Base-by-base conservation (phyloP, 2,888 invertebrate species). In the Conops quadrifasciatus region DNA sequence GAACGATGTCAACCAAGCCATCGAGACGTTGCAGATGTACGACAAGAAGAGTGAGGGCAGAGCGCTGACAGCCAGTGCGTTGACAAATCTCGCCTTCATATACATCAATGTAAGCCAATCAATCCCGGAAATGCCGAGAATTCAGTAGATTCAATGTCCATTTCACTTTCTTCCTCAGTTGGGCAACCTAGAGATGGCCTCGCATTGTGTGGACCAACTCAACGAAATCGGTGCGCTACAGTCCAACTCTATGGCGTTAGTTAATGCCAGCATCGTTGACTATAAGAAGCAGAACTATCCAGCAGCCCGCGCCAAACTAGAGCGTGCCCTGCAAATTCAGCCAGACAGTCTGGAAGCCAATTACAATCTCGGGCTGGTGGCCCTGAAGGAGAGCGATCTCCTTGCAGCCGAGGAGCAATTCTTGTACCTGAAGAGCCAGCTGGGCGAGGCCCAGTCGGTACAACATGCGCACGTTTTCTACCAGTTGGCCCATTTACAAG, bases 41-140 rank as follows among this genome's bases (percentile, higher is more conserved):
- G 94, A 95, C 83, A 94, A 93, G 82, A 93, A 94, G 77, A 94
- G 94, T 68, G 91, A 91, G 21, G 82, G 80, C 67, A 9, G 36
- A 36, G 93, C 93, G 83, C 92, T 94, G 71, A 93, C 94, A 2
- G 92, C 92, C 76, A 93, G 94, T 47, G 95, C 96, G 0, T 90
- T 94, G 2, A 93, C 92, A 43, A 96, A 96, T 87, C 87, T 96
- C 53, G 92, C 94, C 49, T 95, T 96, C 82, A 90, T 96, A 75
- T 93, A 85, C 64, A 80, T 85, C n/a, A 83, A 83, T 72, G 84
- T 83, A 72, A 81, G 82, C 1, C 16, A 63, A 43, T 5, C 11
- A 19, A 58, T 58, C 28, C n/a, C n/a, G n/a, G n/a, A n/a, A n/a
- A n/a, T n/a, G n/a, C n/a, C n/a, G n/a, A n/a, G n/a, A n/a, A n/a